Percentiles rank a stretch among this genome's conserved stretches.
Conservation (phyloP, 2,888 invertebrate genomes). For the Melitaea athalia region DNA sequence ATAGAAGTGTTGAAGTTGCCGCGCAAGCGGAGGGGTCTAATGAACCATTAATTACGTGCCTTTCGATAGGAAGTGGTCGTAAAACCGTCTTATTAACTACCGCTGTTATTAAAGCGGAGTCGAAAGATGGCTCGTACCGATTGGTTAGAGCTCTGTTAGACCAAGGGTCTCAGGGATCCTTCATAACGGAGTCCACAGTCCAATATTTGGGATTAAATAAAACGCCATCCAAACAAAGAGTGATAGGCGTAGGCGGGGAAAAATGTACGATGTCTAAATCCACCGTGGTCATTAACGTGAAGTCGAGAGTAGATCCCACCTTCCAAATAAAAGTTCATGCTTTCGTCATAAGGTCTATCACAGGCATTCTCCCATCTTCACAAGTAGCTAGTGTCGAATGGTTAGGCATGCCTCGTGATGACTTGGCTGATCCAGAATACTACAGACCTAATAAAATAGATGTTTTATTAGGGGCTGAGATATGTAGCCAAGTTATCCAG, state of each 20-base stretch:
- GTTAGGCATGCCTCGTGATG: background rate
- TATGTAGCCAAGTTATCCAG: background rate
- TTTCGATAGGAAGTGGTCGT: background rate
- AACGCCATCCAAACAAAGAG: conserved; percentile 8
- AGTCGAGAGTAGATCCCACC: conserved; percentile 29
- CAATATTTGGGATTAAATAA: conserved; percentile 28
- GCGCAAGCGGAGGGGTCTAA: background rate
- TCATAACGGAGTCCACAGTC: conserved; percentile 28
- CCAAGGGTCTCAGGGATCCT: conserved; percentile 30
- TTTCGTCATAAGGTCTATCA: conserved; percentile 25
- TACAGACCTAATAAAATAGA: conserved; percentile 4
- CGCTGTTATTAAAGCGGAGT: conserved; percentile 35
- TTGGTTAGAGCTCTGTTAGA: conserved; percentile 24
- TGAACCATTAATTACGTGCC: background rate
- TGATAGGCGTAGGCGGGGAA: conserved; percentile 27
- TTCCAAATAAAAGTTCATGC: conserved; percentile 19
- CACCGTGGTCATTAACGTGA: conserved; percentile 27
- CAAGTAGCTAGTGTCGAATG: background rate
- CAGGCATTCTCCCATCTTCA: conserved; percentile 19
- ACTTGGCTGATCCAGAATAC: conserved; percentile 1
- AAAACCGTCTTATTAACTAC: conserved; percentile 44
- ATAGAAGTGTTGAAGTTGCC: background rate
- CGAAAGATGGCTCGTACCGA: conserved; percentile 20
- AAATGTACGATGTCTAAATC: conserved; percentile 25
- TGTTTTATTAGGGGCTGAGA: background rate